Base-by-base conservation (phyloP, 2,797 vertebrate genomes). In the Paratrypauchen microcephalus region DNA sequence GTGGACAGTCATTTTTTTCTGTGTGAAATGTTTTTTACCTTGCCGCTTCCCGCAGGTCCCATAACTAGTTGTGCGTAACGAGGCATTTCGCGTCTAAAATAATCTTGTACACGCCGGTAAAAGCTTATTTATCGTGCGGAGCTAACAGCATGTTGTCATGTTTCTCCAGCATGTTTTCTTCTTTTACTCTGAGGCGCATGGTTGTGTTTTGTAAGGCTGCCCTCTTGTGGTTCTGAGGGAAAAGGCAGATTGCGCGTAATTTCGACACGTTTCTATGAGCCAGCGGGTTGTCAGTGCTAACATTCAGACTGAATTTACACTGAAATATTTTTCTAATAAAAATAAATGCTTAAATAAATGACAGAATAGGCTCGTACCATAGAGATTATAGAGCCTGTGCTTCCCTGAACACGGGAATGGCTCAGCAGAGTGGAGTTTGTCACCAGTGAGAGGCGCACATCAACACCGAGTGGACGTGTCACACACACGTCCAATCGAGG, bases 31-130 rank as follows among this genome's bases (percentile, higher is more conserved):
- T 26, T 5, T 16, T 24, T 28, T 84, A 98, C 97, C 95, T 98
- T 99, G 12, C 97, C 97, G 81, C 97, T 98, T 23, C 97, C 97
- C 0, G 97, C 97, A 2, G 97, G 97, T 11, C 97, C 97, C 93
- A 99, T 98, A 63, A 99, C 96, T 0, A 99, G 82, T 87, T 99
- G 97, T 3, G 97, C 97, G 23, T 91, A 99, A 0, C 97, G 96
- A 72, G 97, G 97, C 97, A 99, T 98, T 61, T 0, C 70, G 50
- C 62, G 72, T 69, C 71, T 24, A 16, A 55, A 48, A 12, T 28
- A 0, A n/a, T 0, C 32, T 56, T 12, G 18, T 0, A 1, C 16
- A n/a, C 4, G 1, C 6, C 16, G 13, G 0, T 32, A 1, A 60
- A 72, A 15, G 28, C 23, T 3, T 0, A 6, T 26, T 19, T 64